These are phyloP conservation scores for Lepisosteus oculatus DNA, from an alignment of 2,113 vertebrate species.

Conservation along the genomic window DNA sequence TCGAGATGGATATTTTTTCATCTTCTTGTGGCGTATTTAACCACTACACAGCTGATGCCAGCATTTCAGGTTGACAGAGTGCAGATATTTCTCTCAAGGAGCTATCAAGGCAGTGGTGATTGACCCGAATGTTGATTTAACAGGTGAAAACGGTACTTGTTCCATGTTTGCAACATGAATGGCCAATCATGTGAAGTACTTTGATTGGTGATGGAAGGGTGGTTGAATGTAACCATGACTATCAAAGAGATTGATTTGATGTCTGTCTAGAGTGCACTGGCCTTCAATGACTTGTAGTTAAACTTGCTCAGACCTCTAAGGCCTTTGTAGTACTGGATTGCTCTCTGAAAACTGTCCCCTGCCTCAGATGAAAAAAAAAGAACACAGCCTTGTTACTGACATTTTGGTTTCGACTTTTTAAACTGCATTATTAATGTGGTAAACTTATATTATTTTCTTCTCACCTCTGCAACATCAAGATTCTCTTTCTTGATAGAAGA, in stretches of 20 bases:
- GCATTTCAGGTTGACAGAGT: too few relatives aligned
- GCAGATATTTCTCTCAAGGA: too few relatives aligned
- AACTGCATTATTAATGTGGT: neutral
- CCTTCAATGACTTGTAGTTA: conserved; percentile 54
- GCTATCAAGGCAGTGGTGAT: too few relatives aligned
- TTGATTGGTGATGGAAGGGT: too few relatives aligned
- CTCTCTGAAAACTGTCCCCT: conserved; percentile 43
- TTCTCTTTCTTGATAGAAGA: too few relatives aligned
- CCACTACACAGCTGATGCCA: neutral
- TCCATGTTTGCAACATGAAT: neutral
- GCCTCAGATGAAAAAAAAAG: conserved; percentile 31
- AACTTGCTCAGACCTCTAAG: conserved; percentile 53
- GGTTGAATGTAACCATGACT: too few relatives aligned
- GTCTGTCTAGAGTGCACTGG: conserved; percentile 28
- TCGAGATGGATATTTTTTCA: neutral
- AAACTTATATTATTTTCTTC: too few relatives aligned
- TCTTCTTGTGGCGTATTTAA: neutral
- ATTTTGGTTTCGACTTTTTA: conserved; percentile 42
- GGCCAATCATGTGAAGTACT: too few relatives aligned
- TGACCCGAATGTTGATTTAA: too few relatives aligned
- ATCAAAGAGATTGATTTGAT: conserved; percentile 32
- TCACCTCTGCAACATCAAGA: too few relatives aligned
- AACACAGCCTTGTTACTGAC: conserved; percentile 40
- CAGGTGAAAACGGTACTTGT: too few relatives aligned
- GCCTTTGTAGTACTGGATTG: conserved; percentile 44